Evolutionary conservation across 2,797 vertebrate genomes (phyloP), one percentile per base, ranked within the genome.

Genomic region (Austrolebias charrua): DNA sequence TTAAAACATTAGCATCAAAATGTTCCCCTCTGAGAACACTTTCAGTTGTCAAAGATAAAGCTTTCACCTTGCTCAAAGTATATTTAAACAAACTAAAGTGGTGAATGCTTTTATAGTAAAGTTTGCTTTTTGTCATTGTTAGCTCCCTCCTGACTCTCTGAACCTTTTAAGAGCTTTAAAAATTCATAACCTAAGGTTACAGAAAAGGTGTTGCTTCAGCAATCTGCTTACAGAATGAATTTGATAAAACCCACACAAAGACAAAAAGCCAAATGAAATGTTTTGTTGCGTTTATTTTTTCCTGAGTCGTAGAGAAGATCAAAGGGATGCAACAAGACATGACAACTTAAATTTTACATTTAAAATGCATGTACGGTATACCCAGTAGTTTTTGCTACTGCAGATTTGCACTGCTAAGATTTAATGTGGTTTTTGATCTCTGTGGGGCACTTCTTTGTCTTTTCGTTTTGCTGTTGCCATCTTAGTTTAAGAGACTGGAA

Each of bases 171-270:
- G 77, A 74, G 63, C 76, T 60, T 85, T 68, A 87, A 88, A 87
- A 86, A 89, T 87, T 84, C 78, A 81, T 67, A 54, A 64, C 68
- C 49, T 44, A 72, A 82, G 81, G 77, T 89, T 85, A 69, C 81
- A 79, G 89, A 86, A 89, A 86, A 90, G 83, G 76, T 85, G 80
- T 83, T 84, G 70, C 78, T 76, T 72, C 67, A 53, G 78, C 80
- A 90, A 78, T 87, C 82, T 90, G 85, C 86, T 89, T 88, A 85
- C 85, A 80, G 81, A 74, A 80, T 78, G 77, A 79, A 71, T 86
- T 88, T 82, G 75, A 87, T 86, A 85, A 87, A 87, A 71, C 75
- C 80, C 83, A 73, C 38, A 71, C 47, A 31, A 55, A 75, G 54
- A 81, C 73, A 71, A 75, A 70, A 73, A 63, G 51, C 28, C 40